A percentile compares a stretch with the other conserved stretches of the same genome.
Evolutionary conservation across 2,797 vertebrate genomes (phyloP).

Genomic region (Pipistrellus pygmaeus): DNA sequence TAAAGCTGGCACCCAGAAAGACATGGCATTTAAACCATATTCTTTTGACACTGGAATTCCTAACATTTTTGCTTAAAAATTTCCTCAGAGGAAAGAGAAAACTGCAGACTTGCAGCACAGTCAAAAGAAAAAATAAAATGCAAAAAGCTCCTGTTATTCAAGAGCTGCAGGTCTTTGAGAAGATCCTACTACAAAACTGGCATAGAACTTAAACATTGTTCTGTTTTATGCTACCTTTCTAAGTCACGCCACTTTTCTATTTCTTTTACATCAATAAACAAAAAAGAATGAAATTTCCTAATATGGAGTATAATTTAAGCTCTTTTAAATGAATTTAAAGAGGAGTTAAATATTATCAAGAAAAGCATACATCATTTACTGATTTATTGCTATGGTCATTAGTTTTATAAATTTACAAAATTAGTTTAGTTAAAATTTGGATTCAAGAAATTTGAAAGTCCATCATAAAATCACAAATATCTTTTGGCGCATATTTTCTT

Average conservation of each 20-base stretch:
- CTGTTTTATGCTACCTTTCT: slow-evolving; percentile 65
- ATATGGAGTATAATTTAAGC: not conserved
- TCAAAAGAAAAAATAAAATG: slow-evolving; percentile 83
- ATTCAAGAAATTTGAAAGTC: not conserved
- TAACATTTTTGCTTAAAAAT: slow-evolving; percentile 65
- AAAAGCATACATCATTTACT: slow-evolving; percentile 2
- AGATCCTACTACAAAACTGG: slow-evolving; percentile 75
- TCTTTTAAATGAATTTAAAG: not conserved
- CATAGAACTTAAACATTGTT: slow-evolving; percentile 68
- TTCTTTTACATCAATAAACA: not conserved
- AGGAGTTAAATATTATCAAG: not conserved
- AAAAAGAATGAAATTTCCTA: not conserved
- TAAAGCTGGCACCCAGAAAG: slow-evolving; percentile 80
- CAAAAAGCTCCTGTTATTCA: slow-evolving; percentile 80
- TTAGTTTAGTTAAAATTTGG: slow-evolving; percentile 45
- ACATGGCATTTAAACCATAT: slow-evolving; percentile 82
- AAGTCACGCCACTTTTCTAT: slow-evolving; percentile 53
- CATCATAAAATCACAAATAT: slow-evolving; percentile 39
- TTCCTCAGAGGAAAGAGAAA: slow-evolving; percentile 57
- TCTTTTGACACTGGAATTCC: slow-evolving; percentile 79
- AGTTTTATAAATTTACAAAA: not conserved
- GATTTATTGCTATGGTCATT: not conserved
- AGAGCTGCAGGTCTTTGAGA: slow-evolving; percentile 65
- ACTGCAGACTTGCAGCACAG: slow-evolving; percentile 73
- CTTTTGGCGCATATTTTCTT: slow-evolving; percentile 53